These are phyloP conservation scores for Drosophila rubida DNA, from an alignment of 2,888 invertebrate species.

Conservation along the genomic window DNA sequence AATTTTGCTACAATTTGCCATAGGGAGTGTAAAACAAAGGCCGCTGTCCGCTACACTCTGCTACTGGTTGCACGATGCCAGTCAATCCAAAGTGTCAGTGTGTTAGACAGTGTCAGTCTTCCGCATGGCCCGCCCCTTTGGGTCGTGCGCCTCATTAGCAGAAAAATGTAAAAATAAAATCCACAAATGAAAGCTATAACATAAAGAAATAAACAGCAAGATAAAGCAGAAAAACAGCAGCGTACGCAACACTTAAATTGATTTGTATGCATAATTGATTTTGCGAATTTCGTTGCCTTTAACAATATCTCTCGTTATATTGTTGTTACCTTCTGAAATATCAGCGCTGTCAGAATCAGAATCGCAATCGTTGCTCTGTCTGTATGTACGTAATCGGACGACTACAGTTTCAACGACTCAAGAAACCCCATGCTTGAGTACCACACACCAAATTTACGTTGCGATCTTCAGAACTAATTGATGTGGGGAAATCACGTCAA, in stretches of 20 bases:
- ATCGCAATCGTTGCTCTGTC: conserved; percentile 14
- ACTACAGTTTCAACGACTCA: background rate
- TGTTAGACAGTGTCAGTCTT: conserved; percentile 31
- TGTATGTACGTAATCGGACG: background rate
- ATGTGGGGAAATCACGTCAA: conserved; percentile 24
- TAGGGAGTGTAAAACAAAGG: conserved; percentile 36
- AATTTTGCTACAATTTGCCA: conserved; percentile 43
- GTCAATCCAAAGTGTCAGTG: conserved; percentile 4
- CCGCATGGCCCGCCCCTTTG: conserved; percentile 33
- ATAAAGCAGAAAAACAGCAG: conserved; percentile 29
- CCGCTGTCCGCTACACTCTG: conserved; percentile 13
- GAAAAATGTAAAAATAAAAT: conserved; percentile 12
- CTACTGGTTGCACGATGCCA: background rate
- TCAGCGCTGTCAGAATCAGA: conserved; percentile 48
- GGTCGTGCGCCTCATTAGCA: conserved; percentile 31
- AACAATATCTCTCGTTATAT: conserved; percentile 28
- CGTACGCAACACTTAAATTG: conserved; percentile 57
- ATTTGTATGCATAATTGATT: conserved; percentile 78
- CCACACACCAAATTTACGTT: background rate
- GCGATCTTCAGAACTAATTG: conserved; percentile 22
- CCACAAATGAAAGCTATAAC: conserved; percentile 37
- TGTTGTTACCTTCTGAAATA: conserved; percentile 20
- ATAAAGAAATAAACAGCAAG: conserved; percentile 4
- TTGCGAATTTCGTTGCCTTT: conserved; percentile 59
- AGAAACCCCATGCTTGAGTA: conserved; percentile 2